phyloP scores from a whole-genome alignment of 2,113 vertebrate genomes.

The Oxyruncus cristatus region DNA sequence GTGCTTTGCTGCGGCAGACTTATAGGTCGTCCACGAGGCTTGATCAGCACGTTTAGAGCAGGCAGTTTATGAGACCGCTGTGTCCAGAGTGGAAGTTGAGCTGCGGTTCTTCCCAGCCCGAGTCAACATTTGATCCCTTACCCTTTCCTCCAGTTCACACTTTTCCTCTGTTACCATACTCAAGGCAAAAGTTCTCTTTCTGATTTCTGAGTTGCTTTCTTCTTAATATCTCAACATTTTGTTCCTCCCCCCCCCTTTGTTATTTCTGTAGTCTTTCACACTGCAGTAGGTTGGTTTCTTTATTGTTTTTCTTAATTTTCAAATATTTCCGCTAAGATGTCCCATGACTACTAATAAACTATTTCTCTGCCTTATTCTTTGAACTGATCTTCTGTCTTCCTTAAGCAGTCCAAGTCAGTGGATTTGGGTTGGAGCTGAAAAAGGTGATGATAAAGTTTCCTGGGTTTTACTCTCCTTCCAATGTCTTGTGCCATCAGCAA shows the following conservation, averaged over 20 bases:
- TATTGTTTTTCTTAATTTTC: not conserved
- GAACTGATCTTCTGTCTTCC: not conserved
- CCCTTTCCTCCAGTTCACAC: accelerated
- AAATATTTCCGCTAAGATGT: not conserved
- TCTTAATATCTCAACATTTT: not conserved
- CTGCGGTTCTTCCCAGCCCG: accelerated
- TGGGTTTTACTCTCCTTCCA: not conserved
- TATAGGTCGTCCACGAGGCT: accelerated
- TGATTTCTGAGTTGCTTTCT: not conserved
- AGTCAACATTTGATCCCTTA: not conserved
- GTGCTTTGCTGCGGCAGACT: no score
- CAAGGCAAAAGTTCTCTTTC: not conserved
- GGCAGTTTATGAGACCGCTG: not conserved
- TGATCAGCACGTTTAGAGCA: not conserved
- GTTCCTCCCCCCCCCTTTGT: accelerated
- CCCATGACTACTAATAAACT: not conserved
- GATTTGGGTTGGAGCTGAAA: not conserved
- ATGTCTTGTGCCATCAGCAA: not conserved
- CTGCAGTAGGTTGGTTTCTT: not conserved
- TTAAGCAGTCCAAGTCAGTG: not conserved
- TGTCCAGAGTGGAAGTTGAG: not conserved
- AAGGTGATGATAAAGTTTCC: not conserved
- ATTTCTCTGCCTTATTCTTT: not conserved
- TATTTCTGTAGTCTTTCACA: not conserved
- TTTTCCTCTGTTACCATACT: not conserved